These are phyloP conservation scores for Acipenser transmontanus DNA, from an alignment of 2,797 vertebrate genomes.

Conservation along the genomic window DNA sequence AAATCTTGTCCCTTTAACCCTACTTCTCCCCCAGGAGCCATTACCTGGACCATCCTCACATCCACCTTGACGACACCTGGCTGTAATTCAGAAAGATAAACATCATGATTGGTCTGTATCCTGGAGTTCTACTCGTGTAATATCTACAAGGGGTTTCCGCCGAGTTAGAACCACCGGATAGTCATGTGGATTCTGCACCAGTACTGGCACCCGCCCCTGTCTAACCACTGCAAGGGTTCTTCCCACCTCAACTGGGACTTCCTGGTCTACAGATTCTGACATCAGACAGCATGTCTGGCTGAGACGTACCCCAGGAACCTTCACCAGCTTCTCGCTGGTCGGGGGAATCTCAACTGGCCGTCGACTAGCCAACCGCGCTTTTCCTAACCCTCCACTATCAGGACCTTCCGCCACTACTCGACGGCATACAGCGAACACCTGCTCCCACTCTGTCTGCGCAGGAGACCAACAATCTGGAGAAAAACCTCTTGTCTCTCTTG, in stretches of 20 bases:
- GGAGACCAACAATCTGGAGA: too few relatives aligned
- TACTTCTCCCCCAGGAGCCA: not conserved
- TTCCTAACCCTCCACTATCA: too few relatives aligned
- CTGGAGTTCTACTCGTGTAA: not conserved
- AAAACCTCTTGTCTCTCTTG: too few relatives aligned
- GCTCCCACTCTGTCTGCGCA: too few relatives aligned
- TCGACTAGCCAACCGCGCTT: too few relatives aligned
- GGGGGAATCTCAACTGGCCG: too few relatives aligned
- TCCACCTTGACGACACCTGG: not conserved
- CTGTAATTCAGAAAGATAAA: not conserved
- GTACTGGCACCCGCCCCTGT: not conserved
- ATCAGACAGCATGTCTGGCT: not conserved
- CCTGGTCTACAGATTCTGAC: not conserved
- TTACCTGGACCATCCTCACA: not conserved
- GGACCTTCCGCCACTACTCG: too few relatives aligned
- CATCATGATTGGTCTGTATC: not conserved
- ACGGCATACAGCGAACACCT: too few relatives aligned
- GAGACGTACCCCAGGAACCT: too few relatives aligned
- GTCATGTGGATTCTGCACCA: not conserved
- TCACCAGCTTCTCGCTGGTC: too few relatives aligned
- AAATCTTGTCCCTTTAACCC: not conserved
- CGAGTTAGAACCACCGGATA: not conserved
- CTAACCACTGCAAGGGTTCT: not conserved
- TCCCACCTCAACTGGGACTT: not conserved
- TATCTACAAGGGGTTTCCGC: not conserved